Evolutionary conservation across 2,888 invertebrate genomes (phyloP), one percentile per base, ranked within the genome.

Genomic region (Hyposoter didymator): DNA sequence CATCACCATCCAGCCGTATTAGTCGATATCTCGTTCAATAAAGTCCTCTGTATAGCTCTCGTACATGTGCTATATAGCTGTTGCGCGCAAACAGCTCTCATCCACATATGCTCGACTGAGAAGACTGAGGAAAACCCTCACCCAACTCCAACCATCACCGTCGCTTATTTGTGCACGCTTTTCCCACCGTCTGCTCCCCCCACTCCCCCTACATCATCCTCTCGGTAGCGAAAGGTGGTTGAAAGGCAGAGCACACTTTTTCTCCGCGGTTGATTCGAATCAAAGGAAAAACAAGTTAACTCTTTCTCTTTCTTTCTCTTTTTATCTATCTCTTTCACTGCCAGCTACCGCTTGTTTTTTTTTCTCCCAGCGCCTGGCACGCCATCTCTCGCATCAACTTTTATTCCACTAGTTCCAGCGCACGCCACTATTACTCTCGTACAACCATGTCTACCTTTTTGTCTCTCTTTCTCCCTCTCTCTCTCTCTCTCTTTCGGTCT

Each of bases 1-100:
- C 85, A 84, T 88, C 85, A 84, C 85, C 85, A 89, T 89, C 85
- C 86, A 84, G 78, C 81, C 84, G 87, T 86, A 89, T 89, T 87
- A 90, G 88, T 87, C 89, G 88, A 91, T 90, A 90, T 90, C 75
- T 87, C 84, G 88, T 88, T 90, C 89, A 82, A 88, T 88, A 90
- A 86, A 88, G 81, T 86, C 84, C 73, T 66, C 66, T 64, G 14
- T 78, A 67, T 43, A 55, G 43, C 35, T n/a, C 43, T 6, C 22
- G 66, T 45, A 45, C 28, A 14, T 43, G 49, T 43, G 55, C 10
- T 70, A 14, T 66, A 22, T 73, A 19, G 47, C 22, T 19, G 73
- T 67, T 32, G 82, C 62, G 72, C 72, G 76, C 85, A 74, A n/a
- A n/a, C 55, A 69, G 32, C 49, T 64, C 73, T 49, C 49, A 62